A percentile compares a stretch with the other conserved stretches of the same genome.
Conservation (phyloP, 2,113 vertebrate species). For the Diadophis punctatus region DNA sequence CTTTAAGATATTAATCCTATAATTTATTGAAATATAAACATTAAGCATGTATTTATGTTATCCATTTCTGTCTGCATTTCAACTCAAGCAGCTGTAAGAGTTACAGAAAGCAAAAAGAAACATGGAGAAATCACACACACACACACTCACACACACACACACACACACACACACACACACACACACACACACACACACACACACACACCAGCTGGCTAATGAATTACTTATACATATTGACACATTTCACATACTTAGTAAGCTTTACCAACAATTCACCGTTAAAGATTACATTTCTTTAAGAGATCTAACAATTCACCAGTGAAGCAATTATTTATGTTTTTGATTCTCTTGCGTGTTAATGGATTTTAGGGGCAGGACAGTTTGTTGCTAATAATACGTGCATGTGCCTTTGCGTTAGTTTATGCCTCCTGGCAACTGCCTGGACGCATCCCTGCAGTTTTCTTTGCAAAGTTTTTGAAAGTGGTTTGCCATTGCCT, state of each 20-base stretch:
- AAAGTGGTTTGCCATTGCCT: not conserved
- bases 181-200: not conserved
- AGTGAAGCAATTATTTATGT: not conserved
- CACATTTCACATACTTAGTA: not conserved
- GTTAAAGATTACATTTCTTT: not conserved
- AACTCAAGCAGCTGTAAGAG: not conserved
- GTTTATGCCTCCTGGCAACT: not conserved
- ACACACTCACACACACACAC: not conserved
- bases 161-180: not conserved
- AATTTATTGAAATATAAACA: not conserved
- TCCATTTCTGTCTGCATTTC: not conserved
- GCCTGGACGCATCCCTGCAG: not conserved
- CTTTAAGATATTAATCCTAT: not conserved
- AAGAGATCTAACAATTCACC: not conserved
- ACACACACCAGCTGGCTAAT: not conserved
- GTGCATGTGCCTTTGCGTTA: not conserved
- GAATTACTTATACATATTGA: not conserved
- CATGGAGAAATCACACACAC: not conserved
- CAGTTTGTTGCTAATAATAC: not conserved
- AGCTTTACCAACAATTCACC: not conserved
- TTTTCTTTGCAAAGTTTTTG: not conserved
- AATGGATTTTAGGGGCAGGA: not conserved
- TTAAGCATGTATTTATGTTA: not conserved
- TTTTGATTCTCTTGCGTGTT: not conserved
- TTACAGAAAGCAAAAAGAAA: not conserved